Percentiles rank a stretch among this genome's conserved stretches.
These are phyloP conservation scores for Pycnomerus fuliginosus DNA, from an alignment of 2,888 invertebrate genomes.

Conservation along the genomic window DNA sequence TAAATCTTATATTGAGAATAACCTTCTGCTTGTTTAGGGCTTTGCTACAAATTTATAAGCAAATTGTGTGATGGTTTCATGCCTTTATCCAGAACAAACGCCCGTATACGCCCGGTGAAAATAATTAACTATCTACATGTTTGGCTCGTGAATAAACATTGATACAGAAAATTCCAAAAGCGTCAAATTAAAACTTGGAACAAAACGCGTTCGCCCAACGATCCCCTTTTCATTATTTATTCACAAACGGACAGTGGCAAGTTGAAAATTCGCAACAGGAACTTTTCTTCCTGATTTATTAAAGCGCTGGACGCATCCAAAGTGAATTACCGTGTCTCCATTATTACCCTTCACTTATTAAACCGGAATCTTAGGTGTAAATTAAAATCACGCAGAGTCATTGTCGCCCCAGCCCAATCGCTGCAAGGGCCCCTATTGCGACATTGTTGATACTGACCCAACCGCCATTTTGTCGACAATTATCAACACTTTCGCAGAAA, in stretches of 20 bases:
- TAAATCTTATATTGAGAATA: conserved; percentile 13
- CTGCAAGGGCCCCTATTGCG: not conserved
- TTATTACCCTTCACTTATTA: not conserved
- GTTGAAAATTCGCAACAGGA: no score
- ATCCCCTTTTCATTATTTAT: conserved; percentile 3
- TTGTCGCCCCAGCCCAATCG: not conserved
- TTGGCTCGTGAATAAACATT: conserved; percentile 13
- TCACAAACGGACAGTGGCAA: no score
- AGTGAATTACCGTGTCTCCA: conserved; percentile 18
- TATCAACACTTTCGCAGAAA: not conserved
- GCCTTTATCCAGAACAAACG: conserved; percentile 40
- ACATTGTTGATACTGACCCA: not conserved
- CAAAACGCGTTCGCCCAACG: conserved; percentile 5
- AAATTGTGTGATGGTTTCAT: conserved; percentile 39
- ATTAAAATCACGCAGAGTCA: not conserved
- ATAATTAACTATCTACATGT: conserved; percentile 25
- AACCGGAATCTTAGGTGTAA: not conserved
- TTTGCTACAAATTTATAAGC: conserved; percentile 41
- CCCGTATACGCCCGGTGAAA: conserved; percentile 21
- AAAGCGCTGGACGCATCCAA: conserved; percentile 4
- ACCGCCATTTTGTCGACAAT: not conserved
- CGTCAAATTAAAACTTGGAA: conserved; percentile 16
- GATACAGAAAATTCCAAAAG: conserved; percentile 14
- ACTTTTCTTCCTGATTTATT: not conserved
- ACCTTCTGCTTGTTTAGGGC: not conserved